These are phyloP conservation scores for Lithodes maja DNA, from an alignment of 2,888 invertebrate species.

Conservation along the genomic window DNA sequence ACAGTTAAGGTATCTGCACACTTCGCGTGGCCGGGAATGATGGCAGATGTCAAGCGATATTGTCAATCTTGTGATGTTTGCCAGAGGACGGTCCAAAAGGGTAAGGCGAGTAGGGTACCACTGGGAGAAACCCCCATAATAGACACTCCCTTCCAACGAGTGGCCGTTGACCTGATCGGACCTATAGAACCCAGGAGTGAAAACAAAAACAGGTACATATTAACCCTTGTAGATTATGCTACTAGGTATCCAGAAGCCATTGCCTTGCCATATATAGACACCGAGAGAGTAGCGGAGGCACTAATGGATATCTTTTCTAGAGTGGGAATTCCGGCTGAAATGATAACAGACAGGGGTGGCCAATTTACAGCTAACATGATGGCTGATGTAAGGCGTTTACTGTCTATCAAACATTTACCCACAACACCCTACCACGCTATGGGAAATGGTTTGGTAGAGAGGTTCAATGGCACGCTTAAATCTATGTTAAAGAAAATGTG, in stretches of 20 bases:
- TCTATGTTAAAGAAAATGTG: background rate
- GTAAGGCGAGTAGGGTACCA: slow-evolving; percentile 6
- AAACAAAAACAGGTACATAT: background rate
- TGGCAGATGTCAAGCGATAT: background rate
- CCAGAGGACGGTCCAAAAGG: background rate
- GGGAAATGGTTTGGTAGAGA: background rate
- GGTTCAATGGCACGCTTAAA: background rate
- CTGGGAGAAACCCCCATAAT: slow-evolving; percentile 18
- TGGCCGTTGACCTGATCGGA: slow-evolving; percentile 26
- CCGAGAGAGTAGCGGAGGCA: background rate
- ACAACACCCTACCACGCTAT: background rate
- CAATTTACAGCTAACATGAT: background rate
- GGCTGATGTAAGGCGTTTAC: background rate
- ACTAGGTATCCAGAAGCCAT: slow-evolving; percentile 27
- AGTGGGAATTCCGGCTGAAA: background rate
- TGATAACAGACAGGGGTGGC: background rate
- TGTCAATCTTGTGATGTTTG: slow-evolving; percentile 41
- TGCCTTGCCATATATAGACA: background rate
- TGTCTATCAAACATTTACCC: background rate
- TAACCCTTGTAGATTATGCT: slow-evolving; percentile 17
- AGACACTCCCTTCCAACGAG: slow-evolving; percentile 34
- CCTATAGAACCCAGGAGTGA: slow-evolving; percentile 18
- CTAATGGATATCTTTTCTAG: slow-evolving; percentile 5
- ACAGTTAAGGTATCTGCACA: background rate
- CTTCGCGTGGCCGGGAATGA: slow-evolving; percentile 21